Base-by-base conservation (phyloP, 2,113 vertebrate species). In the Calidris pygmaea region DNA sequence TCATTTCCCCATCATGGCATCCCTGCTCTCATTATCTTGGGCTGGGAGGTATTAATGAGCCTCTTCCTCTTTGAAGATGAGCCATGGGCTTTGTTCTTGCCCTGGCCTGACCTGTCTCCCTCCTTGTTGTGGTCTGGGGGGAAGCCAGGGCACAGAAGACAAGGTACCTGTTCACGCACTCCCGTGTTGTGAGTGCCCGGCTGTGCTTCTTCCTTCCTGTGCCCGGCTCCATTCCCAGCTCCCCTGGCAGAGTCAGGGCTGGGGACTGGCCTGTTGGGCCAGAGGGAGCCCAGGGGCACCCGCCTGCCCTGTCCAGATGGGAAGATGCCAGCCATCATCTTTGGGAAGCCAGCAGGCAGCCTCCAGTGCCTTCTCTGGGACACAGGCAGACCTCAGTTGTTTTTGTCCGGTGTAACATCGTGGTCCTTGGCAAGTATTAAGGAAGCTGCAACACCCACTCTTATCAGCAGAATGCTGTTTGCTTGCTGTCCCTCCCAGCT, bases 1-100 rank as follows among this genome's bases (percentile, higher is more conserved):
- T 95, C 14, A 39, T n/a, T 87, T 93, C 58, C 19, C n/a, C 83
- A 63, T 63, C 32, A 34, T 41, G 75, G 56, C 68, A 91, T 95
- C 35, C 32, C 9, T 81, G 34, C 70, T 89, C 41, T 95, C 92
- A 95, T 96, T 95, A 86, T 85, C 62, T 82, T 58, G 82, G 90
- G 71, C 48, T 95, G 88, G 62, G 90, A 94, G 72, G 76, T 90
- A n/a, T 88, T 96, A 90, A 90, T 87, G 74, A 93, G 55, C 72
- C 60, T 93, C 39, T 59, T 94, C 62, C 68, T 82, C 66, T 91
- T 58, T 91, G n/a, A 94, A 89, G 89, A 73, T 84, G 78, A 97
- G 68, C 77, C 48, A 68, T 23, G 37, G 68, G 60, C 86, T 89
- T 93, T 96, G 65, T 94, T 90, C 55, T 85, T 91, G 78, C 73